These are phyloP conservation scores for Thamnophis elegans DNA, from an alignment of 2,797 vertebrate genomes.

Conservation along the genomic window DNA sequence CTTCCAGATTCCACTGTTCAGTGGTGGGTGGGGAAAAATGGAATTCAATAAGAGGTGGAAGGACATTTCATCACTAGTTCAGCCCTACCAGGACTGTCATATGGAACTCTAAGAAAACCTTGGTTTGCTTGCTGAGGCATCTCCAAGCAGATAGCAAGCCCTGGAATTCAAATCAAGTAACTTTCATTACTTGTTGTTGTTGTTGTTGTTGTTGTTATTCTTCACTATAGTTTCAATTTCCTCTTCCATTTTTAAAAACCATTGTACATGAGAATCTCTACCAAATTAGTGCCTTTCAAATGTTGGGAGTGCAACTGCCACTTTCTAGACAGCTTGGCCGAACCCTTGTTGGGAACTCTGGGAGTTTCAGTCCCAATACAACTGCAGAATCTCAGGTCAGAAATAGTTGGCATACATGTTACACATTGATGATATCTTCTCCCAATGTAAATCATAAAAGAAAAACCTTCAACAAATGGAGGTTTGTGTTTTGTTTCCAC, in stretches of 20 bases:
- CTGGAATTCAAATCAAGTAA: not conserved
- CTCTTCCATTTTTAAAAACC: not conserved
- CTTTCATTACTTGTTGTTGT: not conserved
- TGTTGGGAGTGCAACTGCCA: not conserved
- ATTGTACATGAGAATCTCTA: not conserved
- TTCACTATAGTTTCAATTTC: not conserved
- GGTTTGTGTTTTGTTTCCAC: conserved; percentile 36
- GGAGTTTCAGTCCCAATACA: not conserved
- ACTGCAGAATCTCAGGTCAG: not conserved
- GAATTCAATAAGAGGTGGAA: not conserved
- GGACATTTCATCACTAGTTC: not conserved
- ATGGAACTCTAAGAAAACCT: not conserved
- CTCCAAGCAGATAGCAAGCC: not conserved
- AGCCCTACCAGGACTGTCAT: not conserved
- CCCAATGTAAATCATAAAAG: conserved; percentile 55
- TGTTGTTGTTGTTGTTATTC: not conserved
- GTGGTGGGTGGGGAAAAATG: too few relatives aligned
- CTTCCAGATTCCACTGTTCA: not conserved
- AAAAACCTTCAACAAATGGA: conserved; percentile 49
- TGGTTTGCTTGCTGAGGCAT: not conserved
- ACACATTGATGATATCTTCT: conserved; percentile 53
- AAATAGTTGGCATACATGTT: not conserved
- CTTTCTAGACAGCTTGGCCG: not conserved
- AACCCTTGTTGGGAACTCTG: not conserved
- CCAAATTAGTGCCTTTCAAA: not conserved